These are phyloP conservation scores for Lycaena phlaeas DNA, from an alignment of 2,888 invertebrate genomes.

Conservation along the genomic window DNA sequence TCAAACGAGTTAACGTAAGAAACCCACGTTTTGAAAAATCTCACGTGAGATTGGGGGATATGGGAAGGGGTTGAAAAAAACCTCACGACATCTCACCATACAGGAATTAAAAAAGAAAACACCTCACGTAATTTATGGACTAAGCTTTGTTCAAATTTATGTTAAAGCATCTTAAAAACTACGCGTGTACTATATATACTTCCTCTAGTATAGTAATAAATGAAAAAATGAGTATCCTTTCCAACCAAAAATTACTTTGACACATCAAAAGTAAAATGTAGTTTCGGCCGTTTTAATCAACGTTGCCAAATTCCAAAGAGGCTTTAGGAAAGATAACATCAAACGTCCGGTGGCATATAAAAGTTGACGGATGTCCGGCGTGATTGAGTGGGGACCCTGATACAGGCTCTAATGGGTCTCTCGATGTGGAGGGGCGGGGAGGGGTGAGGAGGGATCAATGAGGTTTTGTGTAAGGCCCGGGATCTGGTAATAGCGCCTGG, in stretches of 20 bases:
- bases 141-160: too few species aligned
- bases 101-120: too few species aligned
- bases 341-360: conserved; percentile 40
- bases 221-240: too few species aligned
- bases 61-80: too few species aligned
- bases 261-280: conserved; percentile 2
- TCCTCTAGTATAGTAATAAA: too few species aligned
- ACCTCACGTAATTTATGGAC: too few species aligned
- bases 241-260: neutral
- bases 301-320: neutral
- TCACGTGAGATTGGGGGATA: too few species aligned
- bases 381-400: conserved; percentile 55
- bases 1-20: too few species aligned
- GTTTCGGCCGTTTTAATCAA: neutral
- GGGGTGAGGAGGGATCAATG: conserved; percentile 27
- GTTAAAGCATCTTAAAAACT: too few species aligned
- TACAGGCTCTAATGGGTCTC: conserved; percentile 54
- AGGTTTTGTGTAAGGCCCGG: conserved; percentile 35
- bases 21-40: too few species aligned
- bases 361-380: conserved; percentile 57
- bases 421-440: conserved; percentile 29
- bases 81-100: too few species aligned
- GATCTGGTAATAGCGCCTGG: conserved; percentile 40
- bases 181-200: too few species aligned
- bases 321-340: conserved; percentile 27